These are phyloP conservation scores for Hartigia nigra DNA, from an alignment of 2,888 invertebrate species.

Conservation along the genomic window DNA sequence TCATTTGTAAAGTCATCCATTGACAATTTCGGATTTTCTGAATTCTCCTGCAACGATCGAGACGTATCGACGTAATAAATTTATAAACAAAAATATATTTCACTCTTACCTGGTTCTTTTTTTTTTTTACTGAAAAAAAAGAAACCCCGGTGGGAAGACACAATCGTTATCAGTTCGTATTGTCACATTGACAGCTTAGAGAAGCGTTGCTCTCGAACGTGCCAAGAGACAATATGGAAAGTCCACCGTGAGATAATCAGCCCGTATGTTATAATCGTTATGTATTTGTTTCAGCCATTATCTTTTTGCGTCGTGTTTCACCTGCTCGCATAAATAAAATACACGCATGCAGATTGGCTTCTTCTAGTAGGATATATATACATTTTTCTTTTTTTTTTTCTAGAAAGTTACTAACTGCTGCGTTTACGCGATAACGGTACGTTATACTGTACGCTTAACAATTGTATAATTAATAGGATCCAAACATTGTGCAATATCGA, in stretches of 20 bases:
- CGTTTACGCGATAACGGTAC: neutral
- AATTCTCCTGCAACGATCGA: neutral
- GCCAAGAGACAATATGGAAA: constrained; percentile 56
- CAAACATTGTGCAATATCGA: neutral
- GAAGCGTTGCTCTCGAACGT: neutral
- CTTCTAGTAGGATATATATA: neutral
- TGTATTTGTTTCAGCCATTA: constrained; percentile 63
- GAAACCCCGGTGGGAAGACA: neutral
- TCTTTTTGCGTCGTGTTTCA: constrained; percentile 50
- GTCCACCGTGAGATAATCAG: constrained; percentile 60
- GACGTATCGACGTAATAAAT: no score
- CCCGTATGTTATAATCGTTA: constrained; percentile 64
- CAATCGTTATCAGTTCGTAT: neutral
- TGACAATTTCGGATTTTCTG: neutral
- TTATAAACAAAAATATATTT: no score
- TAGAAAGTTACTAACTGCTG: constrained; percentile 8
- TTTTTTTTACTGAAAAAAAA: no score
- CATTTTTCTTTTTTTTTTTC: neutral
- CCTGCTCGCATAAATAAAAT: constrained; percentile 50
- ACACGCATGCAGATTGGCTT: constrained; percentile 23
- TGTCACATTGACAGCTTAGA: neutral
- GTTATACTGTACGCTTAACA: neutral
- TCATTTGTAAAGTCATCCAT: neutral
- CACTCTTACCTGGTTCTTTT: no score
- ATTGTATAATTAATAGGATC: neutral